phyloP scores from a whole-genome alignment of 2,797 vertebrate species.

The Clarias laeviceps region DNA sequence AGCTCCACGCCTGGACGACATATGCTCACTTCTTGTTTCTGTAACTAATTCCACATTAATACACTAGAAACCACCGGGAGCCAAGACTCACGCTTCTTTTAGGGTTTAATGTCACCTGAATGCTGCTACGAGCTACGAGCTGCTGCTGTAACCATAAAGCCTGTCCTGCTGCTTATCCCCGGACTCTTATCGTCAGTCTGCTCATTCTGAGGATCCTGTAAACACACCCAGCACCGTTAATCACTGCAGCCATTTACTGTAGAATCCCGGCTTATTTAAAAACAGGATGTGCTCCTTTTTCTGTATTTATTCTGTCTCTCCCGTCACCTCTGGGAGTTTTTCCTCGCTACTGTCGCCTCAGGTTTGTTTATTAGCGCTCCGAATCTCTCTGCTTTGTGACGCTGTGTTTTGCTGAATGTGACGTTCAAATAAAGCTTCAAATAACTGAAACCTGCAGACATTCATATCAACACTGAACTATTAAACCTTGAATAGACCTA shows the following conservation, averaged over 20 bases:
- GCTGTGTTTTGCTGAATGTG: not conserved
- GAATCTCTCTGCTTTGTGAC: not conserved
- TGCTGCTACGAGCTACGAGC: not conserved
- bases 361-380: not conserved
- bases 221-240: not conserved
- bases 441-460: not conserved
- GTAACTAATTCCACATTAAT: not conserved
- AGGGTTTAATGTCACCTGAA: not conserved
- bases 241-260: not conserved
- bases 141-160: not conserved
- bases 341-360: not conserved
- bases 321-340: no score
- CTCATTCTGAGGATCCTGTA: not conserved
- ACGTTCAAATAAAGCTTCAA: not conserved
- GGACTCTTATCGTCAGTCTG: not conserved
- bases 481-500: not conserved
- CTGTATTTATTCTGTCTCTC: no score
- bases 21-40: not conserved
- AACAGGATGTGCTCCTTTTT: no score
- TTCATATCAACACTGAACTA: not conserved
- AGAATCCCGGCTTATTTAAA: not conserved
- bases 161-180: not conserved
- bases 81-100: not conserved
- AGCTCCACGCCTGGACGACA: no score
- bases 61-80: not conserved